These are phyloP conservation scores for Amphipoea oculea DNA, from an alignment of 2,888 invertebrate species.

Conservation along the genomic window DNA sequence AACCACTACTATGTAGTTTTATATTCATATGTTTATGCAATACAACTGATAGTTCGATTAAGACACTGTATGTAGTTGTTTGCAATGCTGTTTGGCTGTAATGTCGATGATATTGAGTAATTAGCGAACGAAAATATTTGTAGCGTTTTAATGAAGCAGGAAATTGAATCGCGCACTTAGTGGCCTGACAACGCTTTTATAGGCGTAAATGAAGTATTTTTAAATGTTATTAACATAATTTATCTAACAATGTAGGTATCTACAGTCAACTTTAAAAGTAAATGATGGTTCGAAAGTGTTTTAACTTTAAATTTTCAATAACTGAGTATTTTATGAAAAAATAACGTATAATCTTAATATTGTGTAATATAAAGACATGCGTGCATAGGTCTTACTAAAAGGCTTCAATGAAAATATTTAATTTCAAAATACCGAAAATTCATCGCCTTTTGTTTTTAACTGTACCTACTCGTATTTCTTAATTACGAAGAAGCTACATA, in stretches of 20 bases:
- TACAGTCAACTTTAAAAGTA: not conserved
- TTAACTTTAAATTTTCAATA: too few relatives aligned
- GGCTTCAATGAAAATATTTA: not conserved
- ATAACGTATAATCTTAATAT: too few relatives aligned
- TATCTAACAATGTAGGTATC: not conserved
- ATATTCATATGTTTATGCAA: constrained; percentile 50
- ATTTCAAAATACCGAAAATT: not conserved
- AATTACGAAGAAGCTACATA: constrained; percentile 31
- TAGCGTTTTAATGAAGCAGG: constrained; percentile 32
- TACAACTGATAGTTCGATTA: constrained; percentile 67
- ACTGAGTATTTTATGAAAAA: too few relatives aligned
- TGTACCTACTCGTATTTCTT: constrained; percentile 21
- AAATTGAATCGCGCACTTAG: constrained; percentile 3
- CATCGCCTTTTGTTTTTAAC: not conserved
- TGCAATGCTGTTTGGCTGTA: constrained; percentile 51
- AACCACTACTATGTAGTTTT: constrained; percentile 37
- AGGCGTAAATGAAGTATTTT: not conserved
- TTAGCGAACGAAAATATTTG: not conserved
- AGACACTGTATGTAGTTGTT: constrained; percentile 64
- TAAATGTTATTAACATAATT: not conserved
- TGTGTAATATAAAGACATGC: too few relatives aligned
- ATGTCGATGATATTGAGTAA: constrained; percentile 59
- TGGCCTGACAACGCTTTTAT: not conserved
- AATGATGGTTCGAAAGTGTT: not conserved
- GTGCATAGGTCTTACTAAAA: too few relatives aligned